These are phyloP conservation scores for Microtus montanus DNA, from an alignment of 2,113 vertebrate genomes.

Conservation along the genomic window DNA sequence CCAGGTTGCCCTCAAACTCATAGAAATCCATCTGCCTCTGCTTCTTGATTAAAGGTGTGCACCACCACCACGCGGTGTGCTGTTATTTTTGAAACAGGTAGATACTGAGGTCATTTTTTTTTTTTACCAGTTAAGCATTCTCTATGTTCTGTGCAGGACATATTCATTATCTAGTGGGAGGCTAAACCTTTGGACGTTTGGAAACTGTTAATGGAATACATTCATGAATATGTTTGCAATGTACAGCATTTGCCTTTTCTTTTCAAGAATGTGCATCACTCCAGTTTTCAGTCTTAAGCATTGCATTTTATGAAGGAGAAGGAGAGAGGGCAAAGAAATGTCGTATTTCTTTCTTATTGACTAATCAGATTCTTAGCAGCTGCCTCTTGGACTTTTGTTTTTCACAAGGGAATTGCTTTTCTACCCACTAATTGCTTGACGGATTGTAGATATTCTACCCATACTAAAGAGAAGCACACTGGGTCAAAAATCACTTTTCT, in stretches of 20 bases:
- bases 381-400: slow-evolving; percentile 32
- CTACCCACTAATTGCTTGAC: slow-evolving; percentile 20
- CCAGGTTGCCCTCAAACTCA: no score
- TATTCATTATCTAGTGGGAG: background rate
- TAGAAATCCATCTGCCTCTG: no score
- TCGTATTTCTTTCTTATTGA: slow-evolving; percentile 39
- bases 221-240: background rate
- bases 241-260: slow-evolving; percentile 39
- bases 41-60: no score
- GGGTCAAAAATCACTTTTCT: slow-evolving; percentile 51
- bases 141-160: slow-evolving; percentile 25
- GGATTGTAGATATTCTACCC: background rate
- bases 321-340: slow-evolving; percentile 40
- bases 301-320: slow-evolving; percentile 58
- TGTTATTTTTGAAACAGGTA: slow-evolving; percentile 37
- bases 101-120: background rate
- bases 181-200: slow-evolving; percentile 12
- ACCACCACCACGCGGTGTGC: background rate
- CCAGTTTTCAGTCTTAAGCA: slow-evolving; percentile 54
- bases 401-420: slow-evolving; percentile 41
- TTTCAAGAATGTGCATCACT: slow-evolving; percentile 47
- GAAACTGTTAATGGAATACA: background rate
- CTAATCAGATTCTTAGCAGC: slow-evolving; percentile 27
- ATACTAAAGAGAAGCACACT: background rate
- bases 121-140: background rate